Evolutionary conservation across 30 jellyfish, hydroid and myxozoan genomes (phyloP).

Genomic region (Phacellophora camtschatica): DNA sequence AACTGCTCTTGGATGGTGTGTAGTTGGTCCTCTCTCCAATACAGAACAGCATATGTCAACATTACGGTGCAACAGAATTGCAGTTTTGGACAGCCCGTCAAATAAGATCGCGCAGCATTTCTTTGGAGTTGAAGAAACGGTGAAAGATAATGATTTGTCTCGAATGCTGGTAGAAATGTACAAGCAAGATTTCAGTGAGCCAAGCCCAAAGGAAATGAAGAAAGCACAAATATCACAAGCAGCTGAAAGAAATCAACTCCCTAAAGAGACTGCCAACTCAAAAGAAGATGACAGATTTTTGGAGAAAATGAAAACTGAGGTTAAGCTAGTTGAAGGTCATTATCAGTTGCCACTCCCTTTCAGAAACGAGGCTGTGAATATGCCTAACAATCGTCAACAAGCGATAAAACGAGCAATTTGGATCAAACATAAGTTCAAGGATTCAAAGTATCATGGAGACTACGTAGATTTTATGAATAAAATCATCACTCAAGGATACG

Average conservation of each 20-base stretch:
- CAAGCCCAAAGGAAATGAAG: slow-evolving; percentile 8
- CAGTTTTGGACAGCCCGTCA: slow-evolving; percentile 8
- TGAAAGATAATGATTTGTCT: neutral
- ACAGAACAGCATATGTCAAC: neutral
- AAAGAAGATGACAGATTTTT: slow-evolving; percentile 6
- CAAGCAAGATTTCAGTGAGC: slow-evolving; percentile 18
- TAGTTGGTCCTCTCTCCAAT: slow-evolving; percentile 21
- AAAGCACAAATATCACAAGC: neutral
- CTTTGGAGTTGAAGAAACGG: slow-evolving; percentile 15
- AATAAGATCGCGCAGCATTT: neutral
- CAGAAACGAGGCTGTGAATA: neutral
- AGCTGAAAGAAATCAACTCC: neutral
- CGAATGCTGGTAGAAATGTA: neutral
- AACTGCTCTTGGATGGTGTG: slow-evolving; percentile 35
- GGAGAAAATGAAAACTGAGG: neutral
- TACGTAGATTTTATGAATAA: neutral
- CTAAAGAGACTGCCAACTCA: slow-evolving; percentile 9
- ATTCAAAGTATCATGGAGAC: neutral
- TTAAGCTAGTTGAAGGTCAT: neutral
- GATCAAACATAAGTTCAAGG: neutral
- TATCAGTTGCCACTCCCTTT: slow-evolving; percentile 15
- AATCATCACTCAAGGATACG: neutral
- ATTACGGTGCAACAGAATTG: slow-evolving; percentile 20
- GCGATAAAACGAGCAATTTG: slow-evolving; percentile 14
- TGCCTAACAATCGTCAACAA: slow-evolving; percentile 14